Evolutionary conservation across 2,113 vertebrate genomes (phyloP).

Genomic region (Cnemophilus loriae): DNA sequence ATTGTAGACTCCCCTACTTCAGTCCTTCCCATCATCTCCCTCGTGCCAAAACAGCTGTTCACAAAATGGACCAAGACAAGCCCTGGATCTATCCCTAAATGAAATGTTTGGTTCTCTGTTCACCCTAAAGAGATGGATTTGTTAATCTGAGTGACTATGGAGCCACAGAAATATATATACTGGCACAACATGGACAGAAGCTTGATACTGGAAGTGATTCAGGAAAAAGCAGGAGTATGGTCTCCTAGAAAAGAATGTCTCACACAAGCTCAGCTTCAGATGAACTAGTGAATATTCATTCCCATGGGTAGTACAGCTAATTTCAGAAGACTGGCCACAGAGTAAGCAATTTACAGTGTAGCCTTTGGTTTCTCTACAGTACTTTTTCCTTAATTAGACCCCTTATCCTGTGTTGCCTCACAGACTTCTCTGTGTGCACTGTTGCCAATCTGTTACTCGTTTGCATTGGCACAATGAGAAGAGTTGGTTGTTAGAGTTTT

Average conservation of each 20-base stretch:
- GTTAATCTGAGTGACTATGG: background rate
- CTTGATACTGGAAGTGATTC: background rate
- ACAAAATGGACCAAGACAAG: background rate
- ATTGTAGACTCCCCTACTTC: background rate
- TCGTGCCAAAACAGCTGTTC: background rate
- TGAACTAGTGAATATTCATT: background rate
- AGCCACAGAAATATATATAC: background rate
- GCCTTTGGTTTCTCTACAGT: background rate
- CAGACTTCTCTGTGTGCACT: background rate
- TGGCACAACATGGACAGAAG: background rate
- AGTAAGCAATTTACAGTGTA: background rate
- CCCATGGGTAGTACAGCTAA: background rate
- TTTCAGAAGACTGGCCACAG: background rate
- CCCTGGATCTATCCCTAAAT: background rate
- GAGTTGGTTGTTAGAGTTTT: background rate
- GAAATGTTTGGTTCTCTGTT: background rate
- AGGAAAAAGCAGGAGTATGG: background rate
- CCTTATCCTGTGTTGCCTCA: background rate
- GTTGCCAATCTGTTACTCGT: background rate
- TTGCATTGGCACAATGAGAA: background rate
- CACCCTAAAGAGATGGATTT: background rate
- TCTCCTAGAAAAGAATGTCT: background rate
- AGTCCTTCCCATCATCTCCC: background rate
- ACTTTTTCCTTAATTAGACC: background rate
- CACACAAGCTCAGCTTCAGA: background rate